These are phyloP conservation scores for Sarcoramphus papa DNA, from an alignment of 2,797 vertebrate genomes.

Conservation along the genomic window DNA sequence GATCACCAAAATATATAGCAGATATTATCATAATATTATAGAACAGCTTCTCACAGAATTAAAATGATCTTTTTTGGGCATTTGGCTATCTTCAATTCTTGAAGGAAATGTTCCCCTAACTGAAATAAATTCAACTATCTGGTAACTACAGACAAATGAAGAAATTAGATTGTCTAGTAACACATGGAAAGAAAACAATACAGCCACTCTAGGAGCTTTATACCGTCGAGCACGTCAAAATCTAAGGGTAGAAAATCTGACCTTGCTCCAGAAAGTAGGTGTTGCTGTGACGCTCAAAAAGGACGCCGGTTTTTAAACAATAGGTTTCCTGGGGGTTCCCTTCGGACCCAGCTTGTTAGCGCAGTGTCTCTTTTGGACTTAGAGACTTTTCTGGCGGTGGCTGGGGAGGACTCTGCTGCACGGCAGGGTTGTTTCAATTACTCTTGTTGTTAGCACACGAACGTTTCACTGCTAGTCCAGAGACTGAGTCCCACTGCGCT, in stretches of 20 bases:
- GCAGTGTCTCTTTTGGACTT: neutral
- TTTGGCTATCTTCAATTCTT: neutral
- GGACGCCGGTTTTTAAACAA: neutral
- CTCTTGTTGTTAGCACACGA: neutral
- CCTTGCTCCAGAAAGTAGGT: neutral
- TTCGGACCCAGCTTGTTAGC: neutral
- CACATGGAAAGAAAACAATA: neutral
- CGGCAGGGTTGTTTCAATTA: neutral
- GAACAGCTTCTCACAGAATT: neutral
- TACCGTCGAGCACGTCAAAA: neutral
- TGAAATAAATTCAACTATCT: neutral
- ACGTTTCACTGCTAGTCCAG: neutral
- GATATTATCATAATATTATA: neutral
- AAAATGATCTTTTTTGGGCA: neutral
- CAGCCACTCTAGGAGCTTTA: neutral
- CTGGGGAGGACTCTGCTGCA: neutral
- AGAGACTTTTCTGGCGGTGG: neutral
- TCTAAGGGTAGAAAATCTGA: neutral
- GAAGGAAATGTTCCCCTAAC: neutral
- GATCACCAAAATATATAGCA: neutral
- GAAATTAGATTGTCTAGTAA: neutral
- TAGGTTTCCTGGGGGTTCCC: neutral
- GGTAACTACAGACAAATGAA: neutral
- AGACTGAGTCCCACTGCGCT: neutral
- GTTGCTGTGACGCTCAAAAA: neutral